phyloP scores from a whole-genome alignment of 1,140 invertebrate genomes.

The Drosophila prosaltans region DNA sequence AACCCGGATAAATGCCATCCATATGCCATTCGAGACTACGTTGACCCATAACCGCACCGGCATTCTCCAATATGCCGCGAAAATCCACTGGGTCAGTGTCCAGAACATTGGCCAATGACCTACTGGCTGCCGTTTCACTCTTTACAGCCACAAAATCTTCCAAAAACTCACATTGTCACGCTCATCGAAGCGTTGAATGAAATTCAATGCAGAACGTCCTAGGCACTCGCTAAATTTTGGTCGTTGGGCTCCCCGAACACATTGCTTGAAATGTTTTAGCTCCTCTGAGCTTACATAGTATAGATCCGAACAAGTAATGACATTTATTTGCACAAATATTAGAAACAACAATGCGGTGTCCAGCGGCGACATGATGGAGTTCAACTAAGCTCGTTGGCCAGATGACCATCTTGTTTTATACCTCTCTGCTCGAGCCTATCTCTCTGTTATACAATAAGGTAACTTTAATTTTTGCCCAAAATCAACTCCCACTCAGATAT shows the following conservation, averaged over 20 bases:
- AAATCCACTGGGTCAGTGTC: conserved; percentile 90
- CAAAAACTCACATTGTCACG: conserved; percentile 86
- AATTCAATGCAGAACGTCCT: conserved; percentile 87
- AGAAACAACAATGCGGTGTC: conserved; percentile 24
- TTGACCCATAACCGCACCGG: conserved; percentile 87
- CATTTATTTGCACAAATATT: conserved; percentile 26
- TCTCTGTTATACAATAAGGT: conserved; percentile 65
- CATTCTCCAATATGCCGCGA: conserved; percentile 87
- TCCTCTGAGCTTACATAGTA: conserved; percentile 40
- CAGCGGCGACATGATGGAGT: conserved; percentile 36
- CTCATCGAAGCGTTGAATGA: conserved; percentile 87
- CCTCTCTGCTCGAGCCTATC: not conserved
- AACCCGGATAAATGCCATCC: conserved; percentile 87
- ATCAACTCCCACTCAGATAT: conserved; percentile 52
- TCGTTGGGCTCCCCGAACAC: conserved; percentile 58
- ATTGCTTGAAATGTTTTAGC: conserved; percentile 67
- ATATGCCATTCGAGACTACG: conserved; percentile 90
- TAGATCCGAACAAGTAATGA: conserved; percentile 33
- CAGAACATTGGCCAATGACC: conserved; percentile 85
- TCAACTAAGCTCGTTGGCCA: conserved; percentile 57
- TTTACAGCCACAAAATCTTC: conserved; percentile 85
- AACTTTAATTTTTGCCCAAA: conserved; percentile 42
- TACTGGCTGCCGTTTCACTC: conserved; percentile 84
- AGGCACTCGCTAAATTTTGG: conserved; percentile 85
- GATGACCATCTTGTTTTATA: conserved; percentile 65